A percentile compares a stretch with the other conserved stretches of the same genome.
Conservation (phyloP, 2,797 vertebrate genomes). For the Halcyon chelicuti region DNA sequence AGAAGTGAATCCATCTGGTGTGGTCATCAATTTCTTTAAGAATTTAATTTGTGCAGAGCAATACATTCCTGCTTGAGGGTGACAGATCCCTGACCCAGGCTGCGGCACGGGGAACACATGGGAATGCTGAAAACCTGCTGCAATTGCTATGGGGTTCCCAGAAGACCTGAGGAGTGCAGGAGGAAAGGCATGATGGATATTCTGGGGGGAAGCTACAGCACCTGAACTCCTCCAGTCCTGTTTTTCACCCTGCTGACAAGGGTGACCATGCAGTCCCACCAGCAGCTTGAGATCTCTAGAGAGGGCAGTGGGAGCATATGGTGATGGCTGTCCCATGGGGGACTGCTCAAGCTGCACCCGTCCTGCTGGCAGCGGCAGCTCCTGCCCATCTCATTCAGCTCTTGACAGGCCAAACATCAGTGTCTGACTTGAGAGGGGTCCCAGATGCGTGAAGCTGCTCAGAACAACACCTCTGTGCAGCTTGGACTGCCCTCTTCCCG, state of each 20-base stretch:
- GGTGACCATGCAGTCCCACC: neutral
- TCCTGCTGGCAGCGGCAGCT: neutral
- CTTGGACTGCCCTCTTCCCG: neutral
- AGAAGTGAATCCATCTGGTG: neutral
- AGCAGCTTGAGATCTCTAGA: neutral
- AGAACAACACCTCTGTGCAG: neutral
- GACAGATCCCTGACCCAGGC: neutral
- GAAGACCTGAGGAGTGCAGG: neutral
- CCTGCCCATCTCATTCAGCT: neutral
- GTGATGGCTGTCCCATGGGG: neutral
- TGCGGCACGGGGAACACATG: rapidly evolving
- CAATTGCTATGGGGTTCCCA: rapidly evolving
- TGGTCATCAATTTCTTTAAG: neutral
- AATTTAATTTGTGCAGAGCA: neutral
- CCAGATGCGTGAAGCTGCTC: neutral
- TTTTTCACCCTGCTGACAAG: neutral
- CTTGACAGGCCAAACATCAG: neutral
- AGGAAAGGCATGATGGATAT: neutral
- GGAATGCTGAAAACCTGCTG: neutral
- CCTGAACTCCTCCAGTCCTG: neutral
- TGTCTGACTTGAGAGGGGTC: neutral
- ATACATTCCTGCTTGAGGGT: neutral
- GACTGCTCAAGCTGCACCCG: neutral
- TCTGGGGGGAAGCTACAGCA: rapidly evolving
- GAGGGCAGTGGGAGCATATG: neutral